Base-by-base conservation (phyloP, 2,113 vertebrate genomes). In the Anolis carolinensis region DNA sequence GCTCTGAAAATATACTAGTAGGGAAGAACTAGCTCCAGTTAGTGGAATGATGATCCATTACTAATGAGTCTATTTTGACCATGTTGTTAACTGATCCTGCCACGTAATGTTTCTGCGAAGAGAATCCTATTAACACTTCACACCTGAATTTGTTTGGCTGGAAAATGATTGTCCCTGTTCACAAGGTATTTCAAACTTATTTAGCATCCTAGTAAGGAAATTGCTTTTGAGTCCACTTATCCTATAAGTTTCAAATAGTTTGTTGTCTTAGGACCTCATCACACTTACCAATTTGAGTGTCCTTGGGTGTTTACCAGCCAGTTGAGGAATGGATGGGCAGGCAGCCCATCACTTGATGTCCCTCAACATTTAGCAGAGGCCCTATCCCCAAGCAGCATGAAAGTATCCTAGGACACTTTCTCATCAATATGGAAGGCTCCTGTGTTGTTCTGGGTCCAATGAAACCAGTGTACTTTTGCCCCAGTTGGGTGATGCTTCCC, bases 91-190 rank as follows among this genome's bases (percentile, higher is more conserved):
- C 39, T 50, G 79, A 39, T 77, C 52, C 85, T 88, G 85, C 86
- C 91, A 68, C 62, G 81, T 0, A 4, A 59, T 48, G 77, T 3
- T 67, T 83, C 36, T 72, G 50, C 85, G 14, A 83, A 91, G 72
- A 89, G 89, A 94, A 89, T 55, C 32, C 13, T 0, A 2, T 71
- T 86, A 81, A 79, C 4, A 62, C 30, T 52, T 89, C 87, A 52
- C 70, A 5, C 36, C 27, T 70, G 11, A 89, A 89, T 91, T 87
- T 10, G 6, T 90, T 78, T 52, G 87, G 5, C 72, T 84, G 62
- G 71, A 84, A 93, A 94, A 76, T 36, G 39, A 8, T 16, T 79
- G 85, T 90, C 72, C 7, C 83, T 79, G 79, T 83, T 92, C 86
- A 21, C 0, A 0, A 87, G 59, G 63, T 71, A 36, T 23, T 48